A percentile compares a stretch with the other conserved stretches of the same genome.
phyloP scores from a whole-genome alignment of 2,113 vertebrate species.

The Nicator chloris region DNA sequence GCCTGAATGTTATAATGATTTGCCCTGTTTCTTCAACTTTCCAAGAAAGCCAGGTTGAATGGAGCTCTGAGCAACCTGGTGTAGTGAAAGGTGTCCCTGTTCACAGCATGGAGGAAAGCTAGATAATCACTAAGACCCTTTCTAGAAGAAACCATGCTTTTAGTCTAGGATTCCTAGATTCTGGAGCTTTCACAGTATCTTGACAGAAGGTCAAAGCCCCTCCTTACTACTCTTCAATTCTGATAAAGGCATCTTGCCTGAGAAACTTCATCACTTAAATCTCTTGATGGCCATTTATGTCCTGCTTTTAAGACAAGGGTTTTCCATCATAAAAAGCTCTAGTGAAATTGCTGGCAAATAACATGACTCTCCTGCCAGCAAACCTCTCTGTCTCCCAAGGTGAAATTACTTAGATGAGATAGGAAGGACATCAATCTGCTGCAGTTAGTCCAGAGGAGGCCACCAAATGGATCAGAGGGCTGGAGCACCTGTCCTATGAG shows the following conservation, averaged over 20 bases:
- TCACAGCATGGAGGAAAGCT: neutral
- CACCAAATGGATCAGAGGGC: neutral
- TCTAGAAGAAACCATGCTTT: neutral
- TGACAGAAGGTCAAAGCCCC: neutral
- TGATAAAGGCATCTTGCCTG: neutral
- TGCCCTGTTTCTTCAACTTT: neutral
- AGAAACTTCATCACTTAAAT: neutral
- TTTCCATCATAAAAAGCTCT: neutral
- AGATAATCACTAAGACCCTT: neutral
- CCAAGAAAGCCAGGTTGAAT: neutral
- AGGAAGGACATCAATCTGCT: neutral
- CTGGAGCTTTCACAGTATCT: neutral
- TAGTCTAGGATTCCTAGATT: neutral
- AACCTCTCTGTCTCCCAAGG: neutral
- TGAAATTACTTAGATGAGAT: neutral
- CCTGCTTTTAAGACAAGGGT: neutral
- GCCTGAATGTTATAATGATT: neutral
- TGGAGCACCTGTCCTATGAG: accelerated
- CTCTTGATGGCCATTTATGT: neutral
- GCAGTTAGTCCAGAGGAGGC: neutral
- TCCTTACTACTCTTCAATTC: neutral
- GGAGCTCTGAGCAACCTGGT: neutral
- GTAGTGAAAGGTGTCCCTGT: neutral
- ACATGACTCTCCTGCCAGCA: neutral
- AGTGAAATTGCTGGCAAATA: neutral